Conservation (phyloP, 2,797 vertebrate species). For the Acrossocheilus wenchowensis region DNA sequence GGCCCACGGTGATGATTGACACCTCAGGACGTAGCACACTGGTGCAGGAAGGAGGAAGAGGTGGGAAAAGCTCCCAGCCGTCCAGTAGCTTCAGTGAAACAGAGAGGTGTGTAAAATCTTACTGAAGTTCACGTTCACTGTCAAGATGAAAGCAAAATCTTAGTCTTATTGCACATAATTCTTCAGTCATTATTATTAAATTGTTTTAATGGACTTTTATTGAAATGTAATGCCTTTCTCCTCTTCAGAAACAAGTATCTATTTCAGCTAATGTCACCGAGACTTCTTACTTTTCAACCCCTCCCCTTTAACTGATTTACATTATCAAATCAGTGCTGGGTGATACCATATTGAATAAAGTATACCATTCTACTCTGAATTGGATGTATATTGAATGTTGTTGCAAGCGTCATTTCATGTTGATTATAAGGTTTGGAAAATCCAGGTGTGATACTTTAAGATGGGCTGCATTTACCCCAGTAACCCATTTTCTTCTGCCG, state of each 20-base stretch:
- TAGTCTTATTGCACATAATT: neutral
- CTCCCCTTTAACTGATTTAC: neutral
- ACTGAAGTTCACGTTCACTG: neutral
- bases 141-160: neutral
- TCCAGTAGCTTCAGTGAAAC: slow-evolving; percentile 91
- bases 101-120: slow-evolving; percentile 75
- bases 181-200: neutral
- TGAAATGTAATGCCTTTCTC: neutral
- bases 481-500: neutral
- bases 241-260: neutral
- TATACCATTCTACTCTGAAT: neutral
- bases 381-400: neutral
- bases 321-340: no score
- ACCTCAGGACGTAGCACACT: slow-evolving; percentile 87
- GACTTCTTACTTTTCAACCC: neutral
- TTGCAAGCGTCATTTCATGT: neutral
- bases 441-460: neutral
- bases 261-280: neutral
- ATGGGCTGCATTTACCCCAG: neutral
- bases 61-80: slow-evolving; percentile 84
- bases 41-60: slow-evolving; percentile 81
- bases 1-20: slow-evolving; percentile 91
- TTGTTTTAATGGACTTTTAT: neutral
- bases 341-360: neutral
- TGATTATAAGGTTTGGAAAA: neutral